Evolutionary conservation across 1,140 invertebrate species (phyloP).

Genomic region (Zophobas atratus): DNA sequence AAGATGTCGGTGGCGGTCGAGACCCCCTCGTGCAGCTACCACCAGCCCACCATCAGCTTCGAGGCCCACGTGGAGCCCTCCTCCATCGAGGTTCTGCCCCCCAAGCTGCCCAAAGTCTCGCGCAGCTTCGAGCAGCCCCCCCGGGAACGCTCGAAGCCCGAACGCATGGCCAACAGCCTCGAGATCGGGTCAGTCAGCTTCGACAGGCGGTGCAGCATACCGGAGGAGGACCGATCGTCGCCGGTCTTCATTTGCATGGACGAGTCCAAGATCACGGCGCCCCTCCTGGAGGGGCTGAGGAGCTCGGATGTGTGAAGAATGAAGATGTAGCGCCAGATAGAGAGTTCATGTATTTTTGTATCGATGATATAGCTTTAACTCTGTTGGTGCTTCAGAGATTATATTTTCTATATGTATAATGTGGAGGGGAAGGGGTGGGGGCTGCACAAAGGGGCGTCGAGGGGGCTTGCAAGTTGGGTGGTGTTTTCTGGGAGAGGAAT

Average conservation of each 20-base stretch:
- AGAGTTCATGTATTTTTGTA: constrained; percentile 26
- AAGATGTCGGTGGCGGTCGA: constrained; percentile 59
- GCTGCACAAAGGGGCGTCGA: too few relatives aligned
- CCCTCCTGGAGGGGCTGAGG: constrained; percentile 59
- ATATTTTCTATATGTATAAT: constrained; percentile 15
- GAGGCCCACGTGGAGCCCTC: constrained; percentile 55
- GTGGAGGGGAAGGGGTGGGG: neutral
- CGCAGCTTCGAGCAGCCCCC: constrained; percentile 62
- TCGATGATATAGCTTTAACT: constrained; percentile 27
- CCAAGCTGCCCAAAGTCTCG: constrained; percentile 57
- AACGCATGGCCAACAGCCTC: constrained; percentile 62
- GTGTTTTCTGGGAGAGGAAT: too few relatives aligned
- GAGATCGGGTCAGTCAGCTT: constrained; percentile 60
- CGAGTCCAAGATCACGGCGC: constrained; percentile 62
- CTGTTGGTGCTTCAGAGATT: constrained; percentile 41
- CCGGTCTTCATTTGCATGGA: constrained; percentile 60
- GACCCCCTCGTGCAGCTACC: constrained; percentile 58
- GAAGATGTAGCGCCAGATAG: neutral
- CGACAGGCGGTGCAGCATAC: constrained; percentile 58
- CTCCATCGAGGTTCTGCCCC: constrained; percentile 43
- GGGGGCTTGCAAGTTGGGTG: too few relatives aligned
- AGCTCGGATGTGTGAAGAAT: constrained; percentile 59
- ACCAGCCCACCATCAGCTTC: constrained; percentile 63
- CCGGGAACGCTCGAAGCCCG: constrained; percentile 52
- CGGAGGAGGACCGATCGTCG: constrained; percentile 51